Evolutionary conservation across 2,113 vertebrate species (phyloP).

Genomic region (Grammomys surdaster): DNA sequence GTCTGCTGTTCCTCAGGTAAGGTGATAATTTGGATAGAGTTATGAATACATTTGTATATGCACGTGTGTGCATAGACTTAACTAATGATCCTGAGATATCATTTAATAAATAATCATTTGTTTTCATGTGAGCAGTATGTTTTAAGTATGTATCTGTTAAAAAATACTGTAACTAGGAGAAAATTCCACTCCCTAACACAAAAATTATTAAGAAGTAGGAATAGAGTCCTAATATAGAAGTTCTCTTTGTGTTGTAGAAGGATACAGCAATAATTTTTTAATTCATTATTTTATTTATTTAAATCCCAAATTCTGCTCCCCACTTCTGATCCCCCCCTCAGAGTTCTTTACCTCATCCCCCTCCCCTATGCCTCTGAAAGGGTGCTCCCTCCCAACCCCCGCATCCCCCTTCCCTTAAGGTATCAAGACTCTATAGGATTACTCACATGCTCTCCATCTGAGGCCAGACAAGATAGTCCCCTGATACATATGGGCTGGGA

Average conservation of each 20-base stretch:
- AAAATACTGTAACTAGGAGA: not conserved
- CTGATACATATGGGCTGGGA: too few relatives aligned
- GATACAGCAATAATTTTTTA: not conserved
- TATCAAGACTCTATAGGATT: too few relatives aligned
- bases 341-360: too few relatives aligned
- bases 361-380: too few relatives aligned
- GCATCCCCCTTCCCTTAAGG: too few relatives aligned
- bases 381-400: too few relatives aligned
- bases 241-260: not conserved
- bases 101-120: not conserved
- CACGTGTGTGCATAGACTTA: not conserved
- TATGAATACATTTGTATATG: not conserved
- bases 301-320: too few relatives aligned
- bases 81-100: conserved; percentile 13
- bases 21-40: not conserved
- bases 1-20: not conserved
- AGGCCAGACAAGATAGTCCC: too few relatives aligned
- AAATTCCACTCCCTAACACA: not conserved
- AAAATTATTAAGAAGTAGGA: not conserved
- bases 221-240: not conserved
- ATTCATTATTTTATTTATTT: too few relatives aligned
- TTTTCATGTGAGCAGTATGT: conserved; percentile 31
- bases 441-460: too few relatives aligned
- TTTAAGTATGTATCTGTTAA: not conserved
- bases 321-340: too few relatives aligned